phyloP scores from a whole-genome alignment of 2,797 vertebrate genomes.

The Sardinella longiceps region DNA sequence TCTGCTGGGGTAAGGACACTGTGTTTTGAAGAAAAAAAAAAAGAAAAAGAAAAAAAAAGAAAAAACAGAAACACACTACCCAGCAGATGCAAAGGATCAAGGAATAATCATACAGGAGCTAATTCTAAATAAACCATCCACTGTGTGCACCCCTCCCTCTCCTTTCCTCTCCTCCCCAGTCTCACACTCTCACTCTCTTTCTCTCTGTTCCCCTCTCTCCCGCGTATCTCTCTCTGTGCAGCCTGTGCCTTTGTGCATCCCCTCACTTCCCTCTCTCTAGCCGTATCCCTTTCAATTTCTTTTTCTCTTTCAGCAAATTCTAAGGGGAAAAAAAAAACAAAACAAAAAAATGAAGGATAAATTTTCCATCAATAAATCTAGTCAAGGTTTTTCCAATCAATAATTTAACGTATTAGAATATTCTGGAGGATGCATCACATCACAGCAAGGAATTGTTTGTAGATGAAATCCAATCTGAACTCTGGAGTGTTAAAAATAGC shows the following conservation, averaged over 20 bases:
- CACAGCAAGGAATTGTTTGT: slow-evolving; percentile 12
- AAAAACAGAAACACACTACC: slow-evolving; percentile 41
- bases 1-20: background rate
- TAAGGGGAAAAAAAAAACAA: background rate
- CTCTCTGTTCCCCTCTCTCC: slow-evolving; percentile 37
- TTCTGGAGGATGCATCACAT: slow-evolving; percentile 14
- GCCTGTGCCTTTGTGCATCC: background rate
- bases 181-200: background rate
- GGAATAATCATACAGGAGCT: slow-evolving; percentile 66
- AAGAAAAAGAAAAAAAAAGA: background rate
- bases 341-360: background rate
- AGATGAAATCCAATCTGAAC: slow-evolving; percentile 5
- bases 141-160: slow-evolving; percentile 44
- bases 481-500: background rate
- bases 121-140: slow-evolving; percentile 67
- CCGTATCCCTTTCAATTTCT: background rate
- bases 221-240: background rate
- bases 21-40: background rate
- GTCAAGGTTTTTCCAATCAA: slow-evolving; percentile 23
- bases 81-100: slow-evolving; percentile 62
- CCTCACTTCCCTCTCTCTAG: background rate
- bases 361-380: slow-evolving; percentile 17
- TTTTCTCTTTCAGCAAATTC: background rate
- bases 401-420: slow-evolving; percentile 19
- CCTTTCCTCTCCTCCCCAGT: background rate